A percentile compares a stretch with the other conserved stretches of the same genome.
These are phyloP conservation scores for Clinocottus analis DNA, from an alignment of 2,113 vertebrate genomes.

Conservation along the genomic window DNA sequence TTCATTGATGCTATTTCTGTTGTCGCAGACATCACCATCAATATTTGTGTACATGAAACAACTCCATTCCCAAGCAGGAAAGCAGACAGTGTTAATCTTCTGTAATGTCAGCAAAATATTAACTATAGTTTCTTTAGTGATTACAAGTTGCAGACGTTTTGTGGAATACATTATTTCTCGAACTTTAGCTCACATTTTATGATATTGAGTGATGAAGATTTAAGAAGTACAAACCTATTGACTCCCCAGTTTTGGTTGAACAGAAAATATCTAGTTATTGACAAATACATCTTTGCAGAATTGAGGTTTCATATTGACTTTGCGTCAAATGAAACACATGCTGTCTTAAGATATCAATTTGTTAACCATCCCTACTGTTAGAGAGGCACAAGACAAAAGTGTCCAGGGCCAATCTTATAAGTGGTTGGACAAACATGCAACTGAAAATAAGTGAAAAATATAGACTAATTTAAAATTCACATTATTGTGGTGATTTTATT, in stretches of 20 bases:
- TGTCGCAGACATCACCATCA: slow-evolving; percentile 29
- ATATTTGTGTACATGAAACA: slow-evolving; percentile 55
- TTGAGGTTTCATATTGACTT: neutral
- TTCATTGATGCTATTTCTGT: slow-evolving; percentile 39
- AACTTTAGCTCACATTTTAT: neutral
- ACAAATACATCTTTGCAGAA: neutral
- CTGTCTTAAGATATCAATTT: too few species aligned
- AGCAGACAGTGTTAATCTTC: neutral
- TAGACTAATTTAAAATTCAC: neutral
- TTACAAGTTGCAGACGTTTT: neutral
- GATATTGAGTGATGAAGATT: neutral
- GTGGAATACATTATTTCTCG: neutral
- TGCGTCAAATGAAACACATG: slow-evolving; percentile 1
- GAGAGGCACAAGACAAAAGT: neutral
- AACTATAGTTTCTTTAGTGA: slow-evolving; percentile 11
- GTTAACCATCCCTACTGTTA: neutral
- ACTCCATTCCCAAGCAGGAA: slow-evolving; percentile 9
- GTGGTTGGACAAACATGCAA: neutral
- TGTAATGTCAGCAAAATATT: slow-evolving; percentile 7
- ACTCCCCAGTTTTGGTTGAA: neutral
- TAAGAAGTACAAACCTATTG: neutral
- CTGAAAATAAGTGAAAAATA: neutral
- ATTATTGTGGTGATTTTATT: neutral
- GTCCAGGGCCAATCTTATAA: neutral
- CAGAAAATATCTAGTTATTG: too few species aligned